Evolutionary conservation across 2,888 invertebrate species (phyloP), one percentile per base, ranked within the genome.

Genomic region (Globia sparganii): DNA sequence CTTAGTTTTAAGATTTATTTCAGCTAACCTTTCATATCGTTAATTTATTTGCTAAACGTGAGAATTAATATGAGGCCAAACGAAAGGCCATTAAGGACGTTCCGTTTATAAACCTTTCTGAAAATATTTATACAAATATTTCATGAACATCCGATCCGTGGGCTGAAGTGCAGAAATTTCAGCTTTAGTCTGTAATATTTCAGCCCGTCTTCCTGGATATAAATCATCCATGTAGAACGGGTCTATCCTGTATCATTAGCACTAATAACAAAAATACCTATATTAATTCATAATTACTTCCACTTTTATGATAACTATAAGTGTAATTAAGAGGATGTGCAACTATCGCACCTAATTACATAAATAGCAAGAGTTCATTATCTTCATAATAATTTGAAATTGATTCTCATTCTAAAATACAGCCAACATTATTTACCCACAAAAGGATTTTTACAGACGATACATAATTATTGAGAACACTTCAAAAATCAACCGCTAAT

Each of bases 31-130:
- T 69, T 28, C n/a, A 34, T 34, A 40, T n/a, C 1, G 13, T 43
- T 56, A 69, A 80, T 85, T 85, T 86, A 75, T 70, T 67, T 75
- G 65, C 72, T 65, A 53, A 58, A 65, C 72, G 65, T 81, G 78
- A 84, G 78, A 81, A 75, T 78, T 65, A 72, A 78, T 83, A 79
- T 81, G 85, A 87, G 85, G 84, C 84, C 85, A 78, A 80, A 75
- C 78, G 78, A 75, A 64, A 83, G 75, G 72, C 84, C 83, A 86
- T 78, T 89, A 88, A 89, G 88, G 90, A 83, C 87, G 85, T 83
- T 79, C 83, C 90, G 92, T 93, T 94, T 94, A 91, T 92, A 92
- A 94, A 93, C 92, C 90, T 88, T 71, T 83, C 90, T 89, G 88
- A 90, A 92, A 93, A 92, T 81, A 81, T 79, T 83, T 72, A 78